These are phyloP conservation scores for Parelbella ahira DNA, from an alignment of 2,888 invertebrate genomes.

Conservation along the genomic window DNA sequence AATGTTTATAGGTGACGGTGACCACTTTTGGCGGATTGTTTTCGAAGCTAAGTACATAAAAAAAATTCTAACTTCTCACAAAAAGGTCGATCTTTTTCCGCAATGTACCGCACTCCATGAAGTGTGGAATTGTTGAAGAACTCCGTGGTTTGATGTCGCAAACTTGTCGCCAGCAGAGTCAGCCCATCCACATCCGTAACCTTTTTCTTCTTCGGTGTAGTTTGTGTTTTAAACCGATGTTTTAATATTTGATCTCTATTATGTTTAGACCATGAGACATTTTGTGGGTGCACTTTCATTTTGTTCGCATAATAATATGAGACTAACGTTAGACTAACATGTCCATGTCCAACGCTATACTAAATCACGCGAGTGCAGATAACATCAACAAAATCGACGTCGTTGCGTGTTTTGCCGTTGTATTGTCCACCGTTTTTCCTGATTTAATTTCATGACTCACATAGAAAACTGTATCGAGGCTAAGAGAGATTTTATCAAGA, in stretches of 20 bases:
- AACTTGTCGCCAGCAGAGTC: constrained; percentile 81
- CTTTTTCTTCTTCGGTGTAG: constrained; percentile 27
- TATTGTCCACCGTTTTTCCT: too few relatives aligned
- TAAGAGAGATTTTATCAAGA: too few relatives aligned
- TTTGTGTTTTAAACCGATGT: constrained; percentile 26
- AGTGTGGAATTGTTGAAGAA: constrained; percentile 89
- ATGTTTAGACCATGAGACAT: constrained; percentile 5
- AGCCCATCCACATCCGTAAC: constrained; percentile 46
- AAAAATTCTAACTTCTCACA: constrained; percentile 89
- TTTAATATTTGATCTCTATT: constrained; percentile 26
- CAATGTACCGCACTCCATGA: constrained; percentile 89
- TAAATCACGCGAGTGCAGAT: constrained; percentile 50
- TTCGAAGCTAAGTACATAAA: too few relatives aligned
- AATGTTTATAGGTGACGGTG: too few relatives aligned
- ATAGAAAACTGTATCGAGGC: too few relatives aligned
- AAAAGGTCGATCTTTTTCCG: constrained; percentile 86
- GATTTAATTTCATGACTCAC: too few relatives aligned
- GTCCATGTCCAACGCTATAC: constrained; percentile 23
- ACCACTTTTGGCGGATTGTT: too few relatives aligned
- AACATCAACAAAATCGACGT: constrained; percentile 53
- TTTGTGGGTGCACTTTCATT: constrained; percentile 62
- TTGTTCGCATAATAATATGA: neutral
- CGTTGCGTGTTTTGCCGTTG: too few relatives aligned
- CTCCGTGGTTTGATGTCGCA: constrained; percentile 85
- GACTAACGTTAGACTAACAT: constrained; percentile 28